phyloP scores from a whole-genome alignment of 2,113 vertebrate genomes.

The Sinocyclocheilus rhinocerous region DNA sequence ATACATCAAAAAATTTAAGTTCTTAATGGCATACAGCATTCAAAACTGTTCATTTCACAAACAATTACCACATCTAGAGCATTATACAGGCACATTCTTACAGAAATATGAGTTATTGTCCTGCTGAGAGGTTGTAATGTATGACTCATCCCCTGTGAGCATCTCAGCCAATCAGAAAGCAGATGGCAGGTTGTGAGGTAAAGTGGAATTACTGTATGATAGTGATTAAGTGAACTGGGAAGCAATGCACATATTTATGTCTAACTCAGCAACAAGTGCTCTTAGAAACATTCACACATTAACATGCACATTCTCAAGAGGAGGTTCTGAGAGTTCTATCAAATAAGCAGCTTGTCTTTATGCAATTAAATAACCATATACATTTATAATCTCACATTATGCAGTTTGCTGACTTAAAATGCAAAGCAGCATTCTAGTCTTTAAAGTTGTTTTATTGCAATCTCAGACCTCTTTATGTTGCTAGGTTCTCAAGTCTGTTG shows the following conservation, averaged over 20 bases:
- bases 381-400: not conserved
- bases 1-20: too few species aligned
- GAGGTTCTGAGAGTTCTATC: too few species aligned
- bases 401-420: not conserved
- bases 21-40: too few species aligned
- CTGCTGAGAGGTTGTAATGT: not conserved
- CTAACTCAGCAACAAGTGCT: not conserved
- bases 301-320: not conserved
- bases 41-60: not conserved
- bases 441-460: not conserved
- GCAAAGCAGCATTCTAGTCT: not conserved
- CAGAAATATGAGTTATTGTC: not conserved
- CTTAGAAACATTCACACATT: not conserved
- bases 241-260: not conserved
- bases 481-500: conserved; percentile 20
- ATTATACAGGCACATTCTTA: not conserved
- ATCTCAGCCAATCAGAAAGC: conserved; percentile 7
- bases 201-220: not conserved
- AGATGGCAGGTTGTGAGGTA: conserved; percentile 24
- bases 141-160: conserved; percentile 4
- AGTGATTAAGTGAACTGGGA: not conserved
- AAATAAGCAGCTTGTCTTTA: not conserved
- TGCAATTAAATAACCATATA: not conserved
- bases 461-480: conserved; percentile 37
- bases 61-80: not conserved